Conservation (phyloP, 2,113 vertebrate species). For the Ceyx margarethae region DNA sequence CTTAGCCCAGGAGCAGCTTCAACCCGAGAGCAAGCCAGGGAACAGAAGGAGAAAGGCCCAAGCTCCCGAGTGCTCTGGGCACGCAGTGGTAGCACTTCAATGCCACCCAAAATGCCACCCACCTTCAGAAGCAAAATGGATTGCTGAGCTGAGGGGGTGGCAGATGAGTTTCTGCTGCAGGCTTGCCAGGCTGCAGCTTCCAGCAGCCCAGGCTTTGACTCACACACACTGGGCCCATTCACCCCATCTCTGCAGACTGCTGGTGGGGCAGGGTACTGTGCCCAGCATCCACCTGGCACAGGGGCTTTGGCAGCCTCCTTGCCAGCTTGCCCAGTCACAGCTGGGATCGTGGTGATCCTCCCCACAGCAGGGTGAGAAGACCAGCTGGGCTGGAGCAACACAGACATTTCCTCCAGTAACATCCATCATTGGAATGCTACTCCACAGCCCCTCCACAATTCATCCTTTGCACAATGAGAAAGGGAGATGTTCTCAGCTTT, state of each 20-base stretch:
- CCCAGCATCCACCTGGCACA: neutral
- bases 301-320: neutral
- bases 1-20: neutral
- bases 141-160: neutral
- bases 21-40: neutral
- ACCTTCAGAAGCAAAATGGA: neutral
- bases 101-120: neutral
- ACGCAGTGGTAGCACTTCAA: rapidly evolving
- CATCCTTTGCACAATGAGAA: neutral
- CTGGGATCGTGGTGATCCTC: neutral
- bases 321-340: neutral
- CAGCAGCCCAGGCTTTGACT: neutral
- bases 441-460: neutral
- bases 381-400: neutral
- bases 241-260: neutral
- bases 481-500: neutral
- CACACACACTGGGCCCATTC: rapidly evolving
- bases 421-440: neutral
- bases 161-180: neutral
- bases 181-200: neutral
- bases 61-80: neutral
- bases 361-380: neutral
- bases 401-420: neutral
- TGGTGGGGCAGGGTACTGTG: neutral
- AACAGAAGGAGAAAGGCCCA: neutral